Conservation (phyloP, 2,113 vertebrate genomes). For the Psephotus haematonotus region DNA sequence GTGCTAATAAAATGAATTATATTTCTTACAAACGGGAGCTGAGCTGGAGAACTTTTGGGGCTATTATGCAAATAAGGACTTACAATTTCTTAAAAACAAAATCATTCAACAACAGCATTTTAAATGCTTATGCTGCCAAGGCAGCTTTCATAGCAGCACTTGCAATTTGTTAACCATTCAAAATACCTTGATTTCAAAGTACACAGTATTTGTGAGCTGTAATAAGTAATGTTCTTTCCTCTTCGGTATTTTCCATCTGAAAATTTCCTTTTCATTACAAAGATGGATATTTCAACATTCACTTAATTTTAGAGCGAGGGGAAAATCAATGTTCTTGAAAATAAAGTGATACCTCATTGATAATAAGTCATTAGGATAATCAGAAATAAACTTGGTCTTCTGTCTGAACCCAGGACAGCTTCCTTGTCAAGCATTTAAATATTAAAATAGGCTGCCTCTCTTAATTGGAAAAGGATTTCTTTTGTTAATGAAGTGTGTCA, state of each 20-base stretch:
- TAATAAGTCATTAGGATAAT: not conserved
- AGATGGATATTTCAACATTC: not conserved
- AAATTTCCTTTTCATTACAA: not conserved
- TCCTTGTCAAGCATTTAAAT: not conserved
- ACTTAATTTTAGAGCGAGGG: not conserved
- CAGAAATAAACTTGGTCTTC: not conserved
- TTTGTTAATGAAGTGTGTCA: not conserved
- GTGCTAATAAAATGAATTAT: not conserved
- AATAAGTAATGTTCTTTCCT: not conserved
- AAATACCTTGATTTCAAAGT: not conserved
- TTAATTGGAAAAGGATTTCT: not conserved
- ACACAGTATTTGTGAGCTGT: not conserved
- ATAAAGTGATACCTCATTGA: not conserved
- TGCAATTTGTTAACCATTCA: not conserved
- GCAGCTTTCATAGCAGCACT: not conserved
- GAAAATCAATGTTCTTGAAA: not conserved
- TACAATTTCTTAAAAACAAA: not conserved
- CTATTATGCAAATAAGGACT: not conserved
- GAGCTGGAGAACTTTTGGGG: constrained; percentile 8
- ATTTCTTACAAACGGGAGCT: constrained; percentile 4
- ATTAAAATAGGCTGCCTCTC: not conserved
- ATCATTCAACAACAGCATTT: not conserved
- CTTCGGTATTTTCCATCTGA: not conserved
- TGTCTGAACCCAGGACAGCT: not conserved
- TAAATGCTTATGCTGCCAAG: not conserved